phyloP scores from a whole-genome alignment of 1,140 invertebrate genomes.

The Cydia fagiglandana region DNA sequence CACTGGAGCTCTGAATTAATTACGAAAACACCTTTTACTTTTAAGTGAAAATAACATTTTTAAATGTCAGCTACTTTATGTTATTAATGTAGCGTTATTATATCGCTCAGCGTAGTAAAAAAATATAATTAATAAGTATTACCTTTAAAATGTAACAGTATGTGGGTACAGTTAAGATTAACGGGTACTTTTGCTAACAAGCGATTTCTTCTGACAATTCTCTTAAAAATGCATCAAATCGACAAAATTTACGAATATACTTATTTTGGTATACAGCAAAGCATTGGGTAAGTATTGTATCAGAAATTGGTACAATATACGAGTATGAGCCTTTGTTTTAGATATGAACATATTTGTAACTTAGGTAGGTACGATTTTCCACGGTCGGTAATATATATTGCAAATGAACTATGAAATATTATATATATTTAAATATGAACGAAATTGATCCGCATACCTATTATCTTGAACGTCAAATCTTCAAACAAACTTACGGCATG shows the following conservation, averaged over 20 bases:
- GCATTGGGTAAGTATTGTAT: too few relatives aligned
- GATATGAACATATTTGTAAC: neutral
- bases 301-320: too few relatives aligned
- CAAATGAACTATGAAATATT: neutral
- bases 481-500: neutral
- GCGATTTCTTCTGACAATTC: too few relatives aligned
- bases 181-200: too few relatives aligned
- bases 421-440: neutral
- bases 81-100: slow-evolving; percentile 13
- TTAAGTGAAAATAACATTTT: slow-evolving; percentile 8
- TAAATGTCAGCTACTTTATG: slow-evolving; percentile 15
- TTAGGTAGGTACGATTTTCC: too few relatives aligned
- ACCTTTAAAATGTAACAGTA: too few relatives aligned
- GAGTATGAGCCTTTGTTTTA: neutral
- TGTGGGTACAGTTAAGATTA: too few relatives aligned
- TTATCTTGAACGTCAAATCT: neutral
- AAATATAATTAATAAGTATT: neutral
- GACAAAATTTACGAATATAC: too few relatives aligned
- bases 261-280: too few relatives aligned
- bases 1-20: slow-evolving; percentile 22
- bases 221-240: too few relatives aligned
- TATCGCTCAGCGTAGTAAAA: slow-evolving; percentile 1
- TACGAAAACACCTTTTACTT: slow-evolving; percentile 21
- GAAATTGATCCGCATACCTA: neutral
- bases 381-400: neutral